A percentile compares a stretch with the other conserved stretches of the same genome.
Conservation (phyloP, 2,113 vertebrate species). For the Xenus cinereus region DNA sequence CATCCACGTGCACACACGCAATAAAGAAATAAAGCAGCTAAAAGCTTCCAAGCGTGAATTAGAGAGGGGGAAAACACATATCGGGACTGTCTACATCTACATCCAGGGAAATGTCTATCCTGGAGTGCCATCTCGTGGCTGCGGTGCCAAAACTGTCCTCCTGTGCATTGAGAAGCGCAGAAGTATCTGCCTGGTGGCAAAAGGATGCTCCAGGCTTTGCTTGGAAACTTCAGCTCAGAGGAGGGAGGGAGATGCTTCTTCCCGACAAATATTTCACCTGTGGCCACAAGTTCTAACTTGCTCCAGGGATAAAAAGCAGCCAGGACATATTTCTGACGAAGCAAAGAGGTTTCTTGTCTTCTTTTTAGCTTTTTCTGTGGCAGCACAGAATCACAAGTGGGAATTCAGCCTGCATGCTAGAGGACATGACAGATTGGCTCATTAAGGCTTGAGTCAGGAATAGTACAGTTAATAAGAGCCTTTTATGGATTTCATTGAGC, state of each 20-base stretch:
- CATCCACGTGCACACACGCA: rapidly evolving
- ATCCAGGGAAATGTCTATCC: background rate
- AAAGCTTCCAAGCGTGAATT: rapidly evolving
- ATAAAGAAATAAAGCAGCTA: rapidly evolving
- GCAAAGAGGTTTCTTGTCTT: background rate
- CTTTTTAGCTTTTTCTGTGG: background rate
- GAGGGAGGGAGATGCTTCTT: background rate
- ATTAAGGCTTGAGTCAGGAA: background rate
- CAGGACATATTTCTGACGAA: background rate
- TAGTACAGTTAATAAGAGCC: background rate
- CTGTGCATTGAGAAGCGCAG: rapidly evolving
- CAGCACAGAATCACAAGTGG: background rate
- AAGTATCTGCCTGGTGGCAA: no score
- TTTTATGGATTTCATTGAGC: background rate
- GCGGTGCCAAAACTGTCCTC: background rate
- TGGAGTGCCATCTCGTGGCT: conserved; percentile 26
- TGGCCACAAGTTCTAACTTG: no score
- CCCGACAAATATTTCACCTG: background rate
- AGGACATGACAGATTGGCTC: background rate
- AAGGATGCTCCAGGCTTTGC: background rate
- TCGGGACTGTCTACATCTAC: rapidly evolving
- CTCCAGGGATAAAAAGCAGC: background rate
- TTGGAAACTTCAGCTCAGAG: background rate
- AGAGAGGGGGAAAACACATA: rapidly evolving
- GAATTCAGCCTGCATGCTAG: background rate